Conservation (phyloP, 2,888 invertebrate genomes). For the Ectemnius lituratus region DNA sequence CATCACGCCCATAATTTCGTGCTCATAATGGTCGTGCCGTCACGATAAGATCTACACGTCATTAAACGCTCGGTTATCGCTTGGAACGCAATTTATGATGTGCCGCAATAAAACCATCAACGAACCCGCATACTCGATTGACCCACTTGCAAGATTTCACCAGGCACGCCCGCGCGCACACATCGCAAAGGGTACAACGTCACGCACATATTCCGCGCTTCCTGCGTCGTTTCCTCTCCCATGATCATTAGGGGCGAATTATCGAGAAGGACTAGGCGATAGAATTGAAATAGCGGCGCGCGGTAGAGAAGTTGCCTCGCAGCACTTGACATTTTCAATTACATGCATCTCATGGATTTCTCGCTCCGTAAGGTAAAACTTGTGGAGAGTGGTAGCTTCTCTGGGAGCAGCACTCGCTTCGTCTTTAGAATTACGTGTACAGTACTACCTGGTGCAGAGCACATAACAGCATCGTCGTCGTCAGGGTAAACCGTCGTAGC, state of each 20-base stretch:
- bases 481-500: constrained; percentile 1
- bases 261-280: constrained; percentile 27
- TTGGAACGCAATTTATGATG: constrained; percentile 2
- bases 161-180: constrained; percentile 1
- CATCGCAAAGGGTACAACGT: too few relatives aligned
- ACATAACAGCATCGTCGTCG: neutral
- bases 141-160: constrained; percentile 3
- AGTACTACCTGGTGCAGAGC: constrained; percentile 10
- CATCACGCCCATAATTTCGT: constrained; percentile 5
- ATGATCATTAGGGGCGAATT: constrained; percentile 30
- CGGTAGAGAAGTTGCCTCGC: constrained; percentile 46
- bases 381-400: constrained; percentile 48
- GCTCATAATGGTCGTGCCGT: neutral
- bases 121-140: constrained; percentile 2
- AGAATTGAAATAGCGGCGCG: constrained; percentile 39
- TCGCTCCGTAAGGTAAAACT: constrained; percentile 49
- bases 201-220: too few relatives aligned
- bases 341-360: constrained; percentile 65
- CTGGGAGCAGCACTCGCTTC: constrained; percentile 35
- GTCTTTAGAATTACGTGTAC: constrained; percentile 39
- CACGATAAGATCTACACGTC: constrained; percentile 25
- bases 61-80: constrained; percentile 11
- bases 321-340: constrained; percentile 69
- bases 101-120: constrained; percentile 7
- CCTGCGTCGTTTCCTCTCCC: too few relatives aligned